Evolutionary conservation across 2,888 invertebrate species (phyloP).

Genomic region (Seira sanloemensis): DNA sequence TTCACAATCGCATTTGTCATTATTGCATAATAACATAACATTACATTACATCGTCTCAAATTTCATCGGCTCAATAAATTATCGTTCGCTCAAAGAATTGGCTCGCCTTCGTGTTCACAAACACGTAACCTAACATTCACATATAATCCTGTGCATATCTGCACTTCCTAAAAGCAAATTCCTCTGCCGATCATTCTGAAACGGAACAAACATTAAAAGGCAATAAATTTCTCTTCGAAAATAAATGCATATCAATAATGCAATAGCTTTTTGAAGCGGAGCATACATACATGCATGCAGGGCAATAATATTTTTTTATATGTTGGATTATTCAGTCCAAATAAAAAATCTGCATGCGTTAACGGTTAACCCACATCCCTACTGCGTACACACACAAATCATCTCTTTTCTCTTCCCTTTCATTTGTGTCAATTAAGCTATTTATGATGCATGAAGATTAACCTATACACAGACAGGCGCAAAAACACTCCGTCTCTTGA

Average conservation of each 20-base stretch:
- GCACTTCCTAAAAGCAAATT: too few relatives aligned
- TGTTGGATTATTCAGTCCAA: neutral
- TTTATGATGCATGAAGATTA: slow-evolving; percentile 33
- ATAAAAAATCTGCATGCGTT: neutral
- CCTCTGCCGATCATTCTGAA: neutral
- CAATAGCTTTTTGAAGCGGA: slow-evolving; percentile 20
- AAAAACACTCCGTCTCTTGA: neutral
- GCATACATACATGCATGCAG: slow-evolving; percentile 14
- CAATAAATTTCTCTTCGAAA: slow-evolving; percentile 3
- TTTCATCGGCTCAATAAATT: slow-evolving; percentile 52
- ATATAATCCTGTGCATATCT: slow-evolving; percentile 22
- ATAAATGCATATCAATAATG: slow-evolving; percentile 18
- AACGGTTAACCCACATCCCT: neutral
- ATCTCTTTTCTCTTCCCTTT: slow-evolving; percentile 24
- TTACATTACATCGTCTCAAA: slow-evolving; percentile 20
- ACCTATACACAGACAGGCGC: neutral
- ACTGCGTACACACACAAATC: slow-evolving; percentile 38
- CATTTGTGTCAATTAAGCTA: slow-evolving; percentile 50
- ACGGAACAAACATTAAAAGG: neutral
- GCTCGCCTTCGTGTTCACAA: neutral
- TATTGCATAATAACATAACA: neutral
- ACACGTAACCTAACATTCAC: neutral
- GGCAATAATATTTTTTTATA: neutral
- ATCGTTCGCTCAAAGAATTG: slow-evolving; percentile 21
- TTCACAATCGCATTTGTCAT: neutral